Base-by-base conservation (phyloP, 2,888 invertebrate genomes). In the Oscheius myriophilus region DNA sequence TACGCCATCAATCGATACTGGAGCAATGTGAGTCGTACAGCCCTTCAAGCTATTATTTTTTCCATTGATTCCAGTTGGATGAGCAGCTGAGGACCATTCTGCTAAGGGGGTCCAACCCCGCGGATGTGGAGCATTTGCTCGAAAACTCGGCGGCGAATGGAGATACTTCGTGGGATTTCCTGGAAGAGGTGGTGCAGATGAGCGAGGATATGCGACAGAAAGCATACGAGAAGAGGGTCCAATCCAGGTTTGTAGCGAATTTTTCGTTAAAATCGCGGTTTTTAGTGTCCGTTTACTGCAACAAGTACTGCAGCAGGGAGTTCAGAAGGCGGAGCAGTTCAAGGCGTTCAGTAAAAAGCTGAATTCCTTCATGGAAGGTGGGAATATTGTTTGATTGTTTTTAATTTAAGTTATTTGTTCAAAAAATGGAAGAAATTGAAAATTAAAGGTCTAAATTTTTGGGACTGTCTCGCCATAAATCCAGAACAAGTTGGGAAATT, bases 1-100 rank as follows among this genome's bases (percentile, higher is more conserved):
- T 96, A 95, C 89, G 95, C 96, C 64, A 95, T 97, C 11, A 97
- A 97, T 89, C 91, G 96, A 73, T 88, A 95, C 87, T 96, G 95
- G 95, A 95, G 95, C 89, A 92, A 94, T 68, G 82, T 86, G 57
- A 25, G 68, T 67, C n/a, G n/a, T n/a, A n/a, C n/a, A n/a, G n/a
- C n/a, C 41, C 12, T 58, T 54, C 26, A 14, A n/a, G 26, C 3
- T 33, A 26, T 25, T 16, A 11, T 14, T 33, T 33, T 25, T 54
- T 14, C 23, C 41, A 7, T 21, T 64, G 4, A 33, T 65, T 72
- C 51, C 26, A 72, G 75, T 52, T 76, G 14, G 71, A 69, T 25
- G 69, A 69, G 53, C 71, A 62, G 57, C 49, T 75, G 16, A 46
- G 65, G 41, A 25, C 43, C 12, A 66, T 70, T 51, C 25, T 63